Evolutionary conservation across 2,113 vertebrate species (phyloP), one percentile per base, ranked within the genome.

Genomic region (Eptatretus burgeri): DNA sequence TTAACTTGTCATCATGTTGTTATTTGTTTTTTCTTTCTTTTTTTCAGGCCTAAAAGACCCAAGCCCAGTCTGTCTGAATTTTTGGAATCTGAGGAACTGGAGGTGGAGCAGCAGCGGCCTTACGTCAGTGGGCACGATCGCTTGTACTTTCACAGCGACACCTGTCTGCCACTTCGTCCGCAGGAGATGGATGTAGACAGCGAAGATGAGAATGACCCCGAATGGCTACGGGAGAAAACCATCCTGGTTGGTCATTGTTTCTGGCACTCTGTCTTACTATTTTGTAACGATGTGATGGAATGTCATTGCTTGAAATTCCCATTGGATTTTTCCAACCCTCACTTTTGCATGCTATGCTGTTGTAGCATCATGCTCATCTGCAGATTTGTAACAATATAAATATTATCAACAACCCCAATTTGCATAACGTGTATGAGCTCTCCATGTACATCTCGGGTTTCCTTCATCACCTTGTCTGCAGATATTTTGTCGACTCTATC

Each of bases 241-340:
- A 20, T 60, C n/a, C 56, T 60, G 56, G 56, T 60, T 20, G 27
- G 27, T 75, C 11, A 50, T 56, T 51, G 11, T 14, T 13, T 62
- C 13, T 50, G 56, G 56, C n/a, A n/a, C n/a, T n/a, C n/a, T n/a
- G n/a, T n/a, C 64, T 51, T 12, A n/a, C 16, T 50, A 18, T 18
- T 50, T 51, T 18, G 50, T 20, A 2, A 11, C 8, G 20, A 12
- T 64, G 63, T 19, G 19, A 11, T 41, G 13, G 41, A 11, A 11
- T 41, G 12, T 14, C 11, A 17, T 16, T 41, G 27, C 5, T 13
- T 49, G 18, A 63, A 17, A 49, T 14, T 49, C 16, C 12, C 14
- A 63, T 2, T 12, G 49, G 62, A 49, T 27, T 5, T 63, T 63
- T 41, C 12, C 18, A 16, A 50, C 41, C 14, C 63, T 17, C 14